Evolutionary conservation across 1,140 invertebrate species (phyloP), one percentile per base, ranked within the genome.

Genomic region (Drosophila kohkoa): DNA sequence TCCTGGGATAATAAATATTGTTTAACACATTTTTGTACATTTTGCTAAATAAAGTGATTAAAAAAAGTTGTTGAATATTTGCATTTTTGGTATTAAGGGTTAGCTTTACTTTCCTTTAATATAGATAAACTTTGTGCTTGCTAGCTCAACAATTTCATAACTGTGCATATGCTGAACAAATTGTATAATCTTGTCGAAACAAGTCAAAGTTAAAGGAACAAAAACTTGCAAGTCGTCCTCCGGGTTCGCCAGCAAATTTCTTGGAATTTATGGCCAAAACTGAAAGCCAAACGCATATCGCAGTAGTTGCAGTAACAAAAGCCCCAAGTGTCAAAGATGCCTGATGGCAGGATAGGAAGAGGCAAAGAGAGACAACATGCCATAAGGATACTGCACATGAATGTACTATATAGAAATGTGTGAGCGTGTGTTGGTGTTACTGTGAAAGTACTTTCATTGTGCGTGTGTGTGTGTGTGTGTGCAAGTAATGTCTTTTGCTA

Each of bases 271-370:
- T 67, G 49, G 57, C 57, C 41, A 55, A 55, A 69, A 60, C 20
- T 63, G 55, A 60, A 60, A 68, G 71, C 55, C 65, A 68, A 71
- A 45, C 20, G 64, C 64, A 73, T 62, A 69, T 55, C 64, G 71
- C 55, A 43, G 41, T 10, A 10, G 13, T 32, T 13, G 7, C 13
- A 10, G 54, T 41, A 68, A 69, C 65, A 69, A 69, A 25, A 74
- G 71, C 65, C 52, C 57, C 65, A 55, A 68, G 71, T 69, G 71
- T 74, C 65, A 67, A 74, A 74, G 71, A 67, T 73, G 55, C 48
- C 66, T 69, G 63, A 65, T 55, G 49, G 63, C 55, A 60, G 20
- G 20, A 25, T 13, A 59, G 65, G 41, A 28, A 60, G 41, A 28
- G 55, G 65, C 41, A 57, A 51, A 57, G 54, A 45, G 63, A 45